Base-by-base conservation (phyloP, 2,888 invertebrate genomes). In the Tridacna gigas region DNA sequence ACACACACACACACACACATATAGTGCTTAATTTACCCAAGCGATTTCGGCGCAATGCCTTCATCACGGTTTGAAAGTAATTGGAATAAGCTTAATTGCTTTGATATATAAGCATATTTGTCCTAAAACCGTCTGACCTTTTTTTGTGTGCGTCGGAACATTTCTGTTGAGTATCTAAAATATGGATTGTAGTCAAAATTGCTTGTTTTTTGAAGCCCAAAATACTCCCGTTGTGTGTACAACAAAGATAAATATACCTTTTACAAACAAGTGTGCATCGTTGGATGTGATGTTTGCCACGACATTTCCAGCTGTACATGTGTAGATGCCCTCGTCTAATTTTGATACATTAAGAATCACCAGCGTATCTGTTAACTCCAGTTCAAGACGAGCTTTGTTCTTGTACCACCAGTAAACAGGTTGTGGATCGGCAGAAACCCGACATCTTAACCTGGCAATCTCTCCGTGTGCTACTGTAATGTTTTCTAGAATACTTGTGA, bases 271-370 rank as follows among this genome's bases (percentile, higher is more conserved):
- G 13, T 75, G 67, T 5, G 51, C 80, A 9, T 71, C 45, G 15
- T 77, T 60, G 11, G 83, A 86, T 18, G 86, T 65, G 28, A 84
- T 22, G 48, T 86, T 86, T 11, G 82, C 83, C 18, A 86, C 86
- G 47, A 86, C 20, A 73, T 86, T 86, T 48, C 82, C 86, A 0
- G 86, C 86, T 18, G 77, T 63, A 76, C 86, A 86, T 2, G 22
- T 74, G 56, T 82, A 84, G 37, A 74, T 48, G 15, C 76, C 77
- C 22, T 26, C 74, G 56, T 79, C 81, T 20, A 71, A 61, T 18
- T 37, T 37, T 20, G 81, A 26, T 9, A 66, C 74, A 48, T 85
- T 85, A 9, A 7, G 22, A 22, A 88, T 79, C 0, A 22, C 51
- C 7, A 88, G 80, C 4, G 45, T 71, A 22, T 71, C 26, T 3